Evolutionary conservation across 2,113 vertebrate genomes (phyloP).

Genomic region (Ammospiza nelsoni): DNA sequence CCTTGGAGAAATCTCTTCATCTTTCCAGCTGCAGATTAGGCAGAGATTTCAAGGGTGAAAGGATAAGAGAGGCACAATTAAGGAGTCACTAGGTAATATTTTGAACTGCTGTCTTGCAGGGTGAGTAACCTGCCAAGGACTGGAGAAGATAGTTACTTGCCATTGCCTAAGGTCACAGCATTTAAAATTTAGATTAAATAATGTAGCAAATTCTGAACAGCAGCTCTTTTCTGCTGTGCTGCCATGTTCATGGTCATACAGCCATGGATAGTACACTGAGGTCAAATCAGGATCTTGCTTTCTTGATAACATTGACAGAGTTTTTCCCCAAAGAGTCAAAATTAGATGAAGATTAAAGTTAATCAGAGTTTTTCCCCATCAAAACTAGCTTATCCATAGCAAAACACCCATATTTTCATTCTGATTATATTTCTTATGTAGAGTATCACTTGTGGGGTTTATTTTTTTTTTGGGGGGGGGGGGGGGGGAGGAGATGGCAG

Average conservation of each 20-base stretch:
- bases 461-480: fast-evolving
- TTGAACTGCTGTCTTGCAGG: not conserved
- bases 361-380: not conserved
- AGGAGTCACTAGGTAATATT: not conserved
- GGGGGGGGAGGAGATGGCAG: fast-evolving
- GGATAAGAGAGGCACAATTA: not conserved
- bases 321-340: not conserved
- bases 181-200: not conserved
- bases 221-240: not conserved
- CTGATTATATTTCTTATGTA: not conserved
- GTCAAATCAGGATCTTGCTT: not conserved
- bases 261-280: not conserved
- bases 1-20: not conserved
- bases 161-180: not conserved
- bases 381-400: not conserved
- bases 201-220: not conserved
- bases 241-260: not conserved
- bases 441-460: fast-evolving
- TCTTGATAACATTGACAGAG: not conserved
- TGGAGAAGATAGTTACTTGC: not conserved
- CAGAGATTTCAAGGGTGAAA: not conserved
- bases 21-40: not conserved
- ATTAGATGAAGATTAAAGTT: not conserved
- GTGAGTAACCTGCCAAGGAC: not conserved
- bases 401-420: not conserved